Evolutionary conservation across 2,113 vertebrate genomes (phyloP).

Genomic region (Tympanuchus pallidicinctus): DNA sequence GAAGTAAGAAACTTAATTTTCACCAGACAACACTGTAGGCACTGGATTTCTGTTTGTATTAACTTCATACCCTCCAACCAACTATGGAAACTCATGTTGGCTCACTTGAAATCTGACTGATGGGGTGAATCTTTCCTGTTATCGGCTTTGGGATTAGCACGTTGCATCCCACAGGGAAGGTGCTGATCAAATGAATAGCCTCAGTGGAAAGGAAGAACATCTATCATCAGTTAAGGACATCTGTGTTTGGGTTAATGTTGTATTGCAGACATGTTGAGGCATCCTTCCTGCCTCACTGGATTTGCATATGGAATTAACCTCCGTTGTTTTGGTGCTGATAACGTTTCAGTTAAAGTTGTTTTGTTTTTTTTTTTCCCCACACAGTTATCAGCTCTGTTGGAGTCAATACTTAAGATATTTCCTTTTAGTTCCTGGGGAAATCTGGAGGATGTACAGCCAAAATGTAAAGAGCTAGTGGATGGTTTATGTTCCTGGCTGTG

Average conservation of each 20-base stretch:
- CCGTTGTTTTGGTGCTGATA: background rate
- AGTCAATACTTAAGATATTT: background rate
- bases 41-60: background rate
- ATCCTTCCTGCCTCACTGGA: background rate
- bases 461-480: background rate
- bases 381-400: background rate
- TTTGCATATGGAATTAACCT: accelerated
- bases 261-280: background rate
- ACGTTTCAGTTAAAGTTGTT: background rate
- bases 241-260: background rate
- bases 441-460: background rate
- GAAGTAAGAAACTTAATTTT: background rate
- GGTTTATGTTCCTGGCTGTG: background rate
- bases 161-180: background rate
- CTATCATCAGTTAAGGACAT: background rate
- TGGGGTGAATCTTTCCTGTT: background rate
- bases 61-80: background rate
- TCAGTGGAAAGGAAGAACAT: background rate
- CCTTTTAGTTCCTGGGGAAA: background rate
- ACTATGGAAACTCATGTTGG: background rate
- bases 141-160: no score
- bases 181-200: background rate
- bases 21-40: background rate
- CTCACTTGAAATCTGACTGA: background rate
- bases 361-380: background rate